Evolutionary conservation across 1,140 invertebrate genomes (phyloP).

Genomic region (Pogonomyrmex barbatus): DNA sequence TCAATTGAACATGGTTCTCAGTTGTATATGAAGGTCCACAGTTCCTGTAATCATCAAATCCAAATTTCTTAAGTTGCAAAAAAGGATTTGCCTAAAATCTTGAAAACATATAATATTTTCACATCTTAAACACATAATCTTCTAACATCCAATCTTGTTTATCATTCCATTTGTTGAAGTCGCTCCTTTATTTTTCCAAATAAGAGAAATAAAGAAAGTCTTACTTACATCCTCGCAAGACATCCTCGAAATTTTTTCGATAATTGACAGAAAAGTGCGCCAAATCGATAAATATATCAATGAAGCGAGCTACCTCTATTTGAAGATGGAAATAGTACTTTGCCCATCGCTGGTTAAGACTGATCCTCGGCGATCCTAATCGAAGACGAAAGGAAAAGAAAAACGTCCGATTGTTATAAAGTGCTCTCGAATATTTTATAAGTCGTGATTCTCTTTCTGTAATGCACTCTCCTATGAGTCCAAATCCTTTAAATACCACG

Average conservation of each 20-base stretch:
- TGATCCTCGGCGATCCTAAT: conserved; percentile 35
- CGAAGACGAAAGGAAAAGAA: conserved; percentile 18
- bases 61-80: background rate
- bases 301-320: conserved; percentile 4
- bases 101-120: too few species aligned
- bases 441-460: conserved; percentile 15
- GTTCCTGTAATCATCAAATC: background rate
- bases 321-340: conserved; percentile 36
- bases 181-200: background rate
- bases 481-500: background rate
- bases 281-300: background rate
- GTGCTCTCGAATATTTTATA: conserved; percentile 56
- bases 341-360: conserved; percentile 37
- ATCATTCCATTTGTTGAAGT: background rate
- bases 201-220: background rate
- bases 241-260: background rate
- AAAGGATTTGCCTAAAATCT: background rate
- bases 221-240: background rate
- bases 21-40: background rate
- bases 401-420: conserved; percentile 65
- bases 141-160: background rate
- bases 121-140: background rate
- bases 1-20: background rate
- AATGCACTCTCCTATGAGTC: background rate
- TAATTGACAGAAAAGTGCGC: background rate